Conservation (phyloP, 2,888 invertebrate genomes). For the Drosophila silvestris region DNA sequence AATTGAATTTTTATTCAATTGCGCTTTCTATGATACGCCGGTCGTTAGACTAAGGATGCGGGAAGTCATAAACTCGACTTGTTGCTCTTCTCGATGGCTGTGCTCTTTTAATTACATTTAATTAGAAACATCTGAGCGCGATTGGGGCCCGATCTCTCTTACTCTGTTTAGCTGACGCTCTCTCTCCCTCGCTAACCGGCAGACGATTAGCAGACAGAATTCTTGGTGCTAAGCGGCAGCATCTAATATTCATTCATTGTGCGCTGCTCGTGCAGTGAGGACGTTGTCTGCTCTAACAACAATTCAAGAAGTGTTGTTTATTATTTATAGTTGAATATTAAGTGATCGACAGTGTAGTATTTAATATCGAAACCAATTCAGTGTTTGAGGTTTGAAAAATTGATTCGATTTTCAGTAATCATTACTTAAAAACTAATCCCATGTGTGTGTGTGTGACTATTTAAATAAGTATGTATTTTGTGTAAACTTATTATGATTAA, state of each 20-base stretch:
- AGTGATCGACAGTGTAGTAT: background rate
- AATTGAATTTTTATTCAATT: slow-evolving; percentile 74
- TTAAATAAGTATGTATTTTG: slow-evolving; percentile 6
- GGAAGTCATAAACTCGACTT: slow-evolving; percentile 32
- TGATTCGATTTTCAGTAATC: slow-evolving; percentile 6
- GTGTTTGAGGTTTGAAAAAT: slow-evolving; percentile 4
- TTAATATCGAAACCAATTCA: slow-evolving; percentile 6
- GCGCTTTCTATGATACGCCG: slow-evolving; percentile 26
- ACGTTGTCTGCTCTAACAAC: slow-evolving; percentile 47
- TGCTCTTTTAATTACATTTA: slow-evolving; percentile 63
- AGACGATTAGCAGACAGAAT: slow-evolving; percentile 37
- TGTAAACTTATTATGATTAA: background rate
- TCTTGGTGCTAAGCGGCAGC: slow-evolving; percentile 46
- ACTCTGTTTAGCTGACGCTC: background rate
- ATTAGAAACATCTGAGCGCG: slow-evolving; percentile 61
- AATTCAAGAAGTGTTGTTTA: slow-evolving; percentile 20
- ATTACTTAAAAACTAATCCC: background rate
- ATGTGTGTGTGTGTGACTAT: slow-evolving; percentile 9
- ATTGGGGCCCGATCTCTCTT: slow-evolving; percentile 2
- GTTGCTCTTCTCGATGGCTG: slow-evolving; percentile 25
- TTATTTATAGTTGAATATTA: background rate
- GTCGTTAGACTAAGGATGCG: slow-evolving; percentile 37
- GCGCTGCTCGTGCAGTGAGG: slow-evolving; percentile 66
- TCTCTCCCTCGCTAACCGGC: slow-evolving; percentile 7
- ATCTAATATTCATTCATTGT: slow-evolving; percentile 62